A percentile compares a stretch with the other conserved stretches of the same genome.
phyloP scores from a whole-genome alignment of 2,797 vertebrate species.

The Lindbergichthys nudifrons region DNA sequence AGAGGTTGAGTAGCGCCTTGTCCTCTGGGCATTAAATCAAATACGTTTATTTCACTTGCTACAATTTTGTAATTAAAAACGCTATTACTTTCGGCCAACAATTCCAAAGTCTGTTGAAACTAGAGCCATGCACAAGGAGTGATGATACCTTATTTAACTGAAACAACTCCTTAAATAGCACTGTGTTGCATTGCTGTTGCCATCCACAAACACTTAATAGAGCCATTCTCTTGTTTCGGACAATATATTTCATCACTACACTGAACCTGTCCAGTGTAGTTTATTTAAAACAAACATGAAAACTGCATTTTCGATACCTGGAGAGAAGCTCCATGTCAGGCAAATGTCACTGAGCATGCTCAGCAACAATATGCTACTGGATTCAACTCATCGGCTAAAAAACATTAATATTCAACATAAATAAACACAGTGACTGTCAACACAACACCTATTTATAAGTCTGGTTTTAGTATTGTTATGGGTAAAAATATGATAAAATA shows the following conservation, averaged over 20 bases:
- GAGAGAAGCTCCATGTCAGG: slow-evolving; percentile 1
- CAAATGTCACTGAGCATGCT: slow-evolving; percentile 17
- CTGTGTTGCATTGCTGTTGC: background rate
- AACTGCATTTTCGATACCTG: background rate
- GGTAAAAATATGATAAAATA: too few relatives aligned
- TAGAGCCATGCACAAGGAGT: too few relatives aligned
- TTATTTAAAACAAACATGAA: background rate
- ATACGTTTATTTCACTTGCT: too few relatives aligned
- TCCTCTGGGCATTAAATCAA: too few relatives aligned
- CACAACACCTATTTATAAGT: background rate
- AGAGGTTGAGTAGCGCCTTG: too few relatives aligned
- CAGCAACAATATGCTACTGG: background rate
- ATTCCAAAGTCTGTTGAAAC: too few relatives aligned
- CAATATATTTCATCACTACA: background rate
- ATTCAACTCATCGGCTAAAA: background rate
- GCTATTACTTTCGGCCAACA: too few relatives aligned
- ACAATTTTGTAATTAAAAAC: too few relatives aligned
- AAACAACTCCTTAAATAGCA: background rate
- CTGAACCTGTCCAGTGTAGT: background rate
- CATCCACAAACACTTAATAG: background rate
- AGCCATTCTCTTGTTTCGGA: background rate
- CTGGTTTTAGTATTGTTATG: background rate
- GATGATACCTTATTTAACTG: too few relatives aligned
- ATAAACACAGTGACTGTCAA: background rate
- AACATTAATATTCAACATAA: background rate